Evolutionary conservation across 2,888 invertebrate genomes (phyloP), one percentile per base, ranked within the genome.

Genomic region (Caenorhabditis sp.): DNA sequence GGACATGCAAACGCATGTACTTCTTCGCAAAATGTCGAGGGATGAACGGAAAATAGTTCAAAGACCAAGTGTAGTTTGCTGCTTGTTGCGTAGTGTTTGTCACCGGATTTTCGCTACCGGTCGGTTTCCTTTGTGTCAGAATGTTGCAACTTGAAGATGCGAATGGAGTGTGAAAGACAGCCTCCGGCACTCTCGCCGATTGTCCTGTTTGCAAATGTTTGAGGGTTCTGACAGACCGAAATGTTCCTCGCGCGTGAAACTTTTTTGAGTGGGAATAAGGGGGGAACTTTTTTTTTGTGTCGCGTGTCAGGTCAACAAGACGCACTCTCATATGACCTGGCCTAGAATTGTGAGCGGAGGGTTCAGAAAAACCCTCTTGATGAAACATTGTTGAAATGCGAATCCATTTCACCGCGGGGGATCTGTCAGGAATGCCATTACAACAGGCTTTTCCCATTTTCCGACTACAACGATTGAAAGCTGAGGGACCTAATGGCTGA

Each of bases 141-240:
- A 59, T 59, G 53, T 70, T 70, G 59, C 70, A 70, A 59, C 59
- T 70, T 70, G 70, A 70, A 70, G 59, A 59, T 50, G 39, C 27
- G 27, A 68, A 52, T 70, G 37, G 59, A 53, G 59, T 50, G 68
- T 50, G 68, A 70, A 56, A 66, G 52, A 59, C 53, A 24, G 45
- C 46, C 55, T 55, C n/a, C n/a, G n/a, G n/a, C n/a, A n/a, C 66
- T 68, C 66, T 58, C 41, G 55, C 39, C 58, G 32, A 56, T 68
- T 68, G n/a, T 35, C 13, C 35, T 13, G 70, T 70, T 70, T 32
- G 35, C 70, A 70, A 59, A 70, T 70, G 59, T 70, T 70, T 70
- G 59, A 45, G 52, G 39, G 59, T 70, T 70, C 58, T 45, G 52
- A 46, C 70, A 59, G 70, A 70, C 52, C 59, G 53, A 70, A 59